A percentile compares a stretch with the other conserved stretches of the same genome.
These are phyloP conservation scores for Xiphydria camelus DNA, from an alignment of 2,888 invertebrate species.

Conservation along the genomic window DNA sequence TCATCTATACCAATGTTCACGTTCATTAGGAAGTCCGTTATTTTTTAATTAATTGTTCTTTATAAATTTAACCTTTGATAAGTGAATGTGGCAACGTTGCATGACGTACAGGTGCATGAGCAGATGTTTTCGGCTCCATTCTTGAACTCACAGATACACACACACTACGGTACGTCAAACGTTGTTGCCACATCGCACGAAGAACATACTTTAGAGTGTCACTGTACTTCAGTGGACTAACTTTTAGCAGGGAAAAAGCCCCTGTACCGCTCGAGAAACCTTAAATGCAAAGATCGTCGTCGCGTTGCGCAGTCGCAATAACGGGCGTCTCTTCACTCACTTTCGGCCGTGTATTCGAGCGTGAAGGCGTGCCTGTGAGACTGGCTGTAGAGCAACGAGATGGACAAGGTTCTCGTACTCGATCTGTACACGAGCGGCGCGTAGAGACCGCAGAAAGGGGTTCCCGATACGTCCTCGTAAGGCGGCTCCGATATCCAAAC, in stretches of 20 bases:
- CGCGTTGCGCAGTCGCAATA: too few relatives aligned
- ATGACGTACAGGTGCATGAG: too few relatives aligned
- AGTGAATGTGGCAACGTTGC: not conserved
- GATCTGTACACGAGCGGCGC: slow-evolving; percentile 61
- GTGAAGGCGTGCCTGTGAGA: slow-evolving; percentile 67
- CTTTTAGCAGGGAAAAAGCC: too few relatives aligned
- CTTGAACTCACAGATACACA: too few relatives aligned
- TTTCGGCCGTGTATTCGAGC: slow-evolving; percentile 67
- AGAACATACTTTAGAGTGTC: too few relatives aligned
- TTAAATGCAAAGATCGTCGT: not conserved
- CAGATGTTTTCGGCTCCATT: too few relatives aligned
- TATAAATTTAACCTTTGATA: not conserved
- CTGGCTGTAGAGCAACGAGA: slow-evolving; percentile 65
- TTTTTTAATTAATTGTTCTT: not conserved
- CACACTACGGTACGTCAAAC: not conserved
- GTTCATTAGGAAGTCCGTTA: too few relatives aligned
- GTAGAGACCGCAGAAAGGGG: slow-evolving; percentile 64
- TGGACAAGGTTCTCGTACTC: slow-evolving; percentile 64
- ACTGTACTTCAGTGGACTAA: too few relatives aligned
- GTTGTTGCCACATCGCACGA: too few relatives aligned
- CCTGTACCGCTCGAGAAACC: too few relatives aligned
- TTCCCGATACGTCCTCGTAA: slow-evolving; percentile 65
- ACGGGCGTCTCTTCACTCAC: slow-evolving; percentile 61
- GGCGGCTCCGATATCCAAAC: slow-evolving; percentile 69
- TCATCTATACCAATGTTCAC: too few relatives aligned